These are phyloP conservation scores for Neotoma lepida DNA, from an alignment of 2,113 vertebrate genomes.

Conservation along the genomic window DNA sequence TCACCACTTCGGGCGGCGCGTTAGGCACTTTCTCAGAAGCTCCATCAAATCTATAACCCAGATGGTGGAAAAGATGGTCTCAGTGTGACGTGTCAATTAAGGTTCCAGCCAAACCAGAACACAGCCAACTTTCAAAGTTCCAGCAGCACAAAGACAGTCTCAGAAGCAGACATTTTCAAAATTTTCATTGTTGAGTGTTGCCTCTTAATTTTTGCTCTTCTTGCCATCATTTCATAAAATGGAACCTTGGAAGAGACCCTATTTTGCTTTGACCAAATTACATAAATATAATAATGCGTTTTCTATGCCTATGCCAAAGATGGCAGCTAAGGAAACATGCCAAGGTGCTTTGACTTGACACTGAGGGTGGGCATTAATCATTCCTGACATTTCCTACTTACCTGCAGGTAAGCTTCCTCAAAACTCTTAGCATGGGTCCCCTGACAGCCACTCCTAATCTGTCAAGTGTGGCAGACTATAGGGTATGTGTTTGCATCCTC, in stretches of 20 bases:
- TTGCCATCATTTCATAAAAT: neutral
- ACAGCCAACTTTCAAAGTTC: neutral
- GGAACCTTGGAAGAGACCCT: neutral
- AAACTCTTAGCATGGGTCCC: neutral
- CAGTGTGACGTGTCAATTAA: neutral
- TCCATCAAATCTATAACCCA: neutral
- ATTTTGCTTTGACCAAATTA: neutral
- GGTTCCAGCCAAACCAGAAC: neutral
- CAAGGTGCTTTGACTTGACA: neutral
- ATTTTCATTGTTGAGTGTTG: no score
- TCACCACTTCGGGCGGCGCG: neutral
- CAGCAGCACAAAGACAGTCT: neutral
- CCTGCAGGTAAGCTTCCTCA: neutral
- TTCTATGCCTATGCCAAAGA: neutral
- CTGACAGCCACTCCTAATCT: neutral
- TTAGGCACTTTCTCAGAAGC: neutral
- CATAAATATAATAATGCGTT: neutral
- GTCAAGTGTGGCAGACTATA: neutral
- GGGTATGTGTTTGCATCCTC: neutral
- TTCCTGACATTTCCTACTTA: neutral
- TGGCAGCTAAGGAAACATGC: neutral
- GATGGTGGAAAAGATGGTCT: conserved; percentile 45
- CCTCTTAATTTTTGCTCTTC: neutral
- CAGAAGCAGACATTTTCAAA: neutral
- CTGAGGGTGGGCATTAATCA: neutral